Evolutionary conservation across 2,113 vertebrate genomes (phyloP).

Genomic region (Amazona vittata): DNA sequence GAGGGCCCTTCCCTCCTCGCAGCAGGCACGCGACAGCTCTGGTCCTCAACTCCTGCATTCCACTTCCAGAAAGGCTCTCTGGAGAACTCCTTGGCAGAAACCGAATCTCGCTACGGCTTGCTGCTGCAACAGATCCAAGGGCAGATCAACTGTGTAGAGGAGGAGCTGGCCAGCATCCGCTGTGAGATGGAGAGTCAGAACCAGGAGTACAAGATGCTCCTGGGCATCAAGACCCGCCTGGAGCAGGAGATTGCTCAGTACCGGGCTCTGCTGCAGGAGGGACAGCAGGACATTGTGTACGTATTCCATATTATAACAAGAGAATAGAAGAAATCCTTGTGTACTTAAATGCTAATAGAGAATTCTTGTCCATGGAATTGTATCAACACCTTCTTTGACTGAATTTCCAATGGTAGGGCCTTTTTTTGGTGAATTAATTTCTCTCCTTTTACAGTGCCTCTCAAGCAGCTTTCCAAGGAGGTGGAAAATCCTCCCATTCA

Average conservation of each 20-base stretch:
- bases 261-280: slow-evolving; percentile 32
- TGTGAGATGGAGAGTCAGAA: slow-evolving; percentile 75
- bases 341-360: background rate
- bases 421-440: background rate
- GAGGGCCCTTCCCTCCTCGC: background rate
- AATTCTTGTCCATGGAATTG: background rate
- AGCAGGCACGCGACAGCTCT: rapidly evolving
- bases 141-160: slow-evolving; percentile 75
- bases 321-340: background rate
- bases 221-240: background rate
- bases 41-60: background rate
- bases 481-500: slow-evolving; percentile 42
- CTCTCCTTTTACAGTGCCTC: background rate
- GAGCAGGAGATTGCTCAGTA: too few relatives aligned
- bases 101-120: slow-evolving; percentile 74
- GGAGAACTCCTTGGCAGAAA: slow-evolving; percentile 81
- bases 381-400: background rate
- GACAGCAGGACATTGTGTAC: slow-evolving; percentile 3
- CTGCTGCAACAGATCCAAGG: slow-evolving; percentile 78
- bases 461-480: slow-evolving; percentile 31
- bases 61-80: slow-evolving; percentile 79
- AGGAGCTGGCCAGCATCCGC: slow-evolving; percentile 77
- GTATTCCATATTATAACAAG: background rate
- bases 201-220: slow-evolving; percentile 74
- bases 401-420: background rate